Conservation (phyloP, 2,888 invertebrate species). For the Pachymerium ferrugineum region DNA sequence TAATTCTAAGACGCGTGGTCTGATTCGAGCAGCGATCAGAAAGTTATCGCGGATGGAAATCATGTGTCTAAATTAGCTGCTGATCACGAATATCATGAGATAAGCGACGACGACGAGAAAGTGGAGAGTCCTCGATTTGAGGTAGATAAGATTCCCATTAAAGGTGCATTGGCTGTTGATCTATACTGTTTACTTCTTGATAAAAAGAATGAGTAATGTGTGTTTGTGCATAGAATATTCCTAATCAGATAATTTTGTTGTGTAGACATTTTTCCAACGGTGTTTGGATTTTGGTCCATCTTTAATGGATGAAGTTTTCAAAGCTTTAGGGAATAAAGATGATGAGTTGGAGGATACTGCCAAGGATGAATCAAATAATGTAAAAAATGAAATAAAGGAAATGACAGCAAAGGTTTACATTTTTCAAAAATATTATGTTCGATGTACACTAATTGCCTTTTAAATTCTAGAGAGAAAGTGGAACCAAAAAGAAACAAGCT, state of each 20-base stretch:
- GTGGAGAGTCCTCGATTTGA: slow-evolving; percentile 51
- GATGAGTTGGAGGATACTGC: slow-evolving; percentile 39
- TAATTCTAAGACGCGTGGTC: slow-evolving; percentile 39
- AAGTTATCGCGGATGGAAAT: not conserved
- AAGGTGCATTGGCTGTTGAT: too few relatives aligned
- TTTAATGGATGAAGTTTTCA: slow-evolving; percentile 81
- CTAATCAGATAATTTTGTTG: slow-evolving; percentile 30
- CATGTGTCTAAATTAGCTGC: slow-evolving; percentile 40
- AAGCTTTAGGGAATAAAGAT: slow-evolving; percentile 48
- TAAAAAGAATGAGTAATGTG: too few relatives aligned
- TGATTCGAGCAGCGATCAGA: slow-evolving; percentile 39
- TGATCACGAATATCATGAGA: slow-evolving; percentile 76
- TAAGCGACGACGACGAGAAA: slow-evolving; percentile 56
- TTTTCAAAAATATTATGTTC: not conserved
- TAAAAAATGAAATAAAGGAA: slow-evolving; percentile 64
- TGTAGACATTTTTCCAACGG: slow-evolving; percentile 37
- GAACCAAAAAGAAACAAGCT: slow-evolving; percentile 54
- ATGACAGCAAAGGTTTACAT: slow-evolving; percentile 39
- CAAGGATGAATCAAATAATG: slow-evolving; percentile 55
- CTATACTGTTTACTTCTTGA: too few relatives aligned
- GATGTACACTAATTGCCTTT: not conserved
- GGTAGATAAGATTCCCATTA: slow-evolving; percentile 41
- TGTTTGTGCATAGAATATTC: too few relatives aligned
- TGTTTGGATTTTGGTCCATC: slow-evolving; percentile 65
- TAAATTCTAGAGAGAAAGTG: not conserved